Base-by-base conservation (phyloP, 23 tunicate genomes). In the Trididemnum clinides region DNA sequence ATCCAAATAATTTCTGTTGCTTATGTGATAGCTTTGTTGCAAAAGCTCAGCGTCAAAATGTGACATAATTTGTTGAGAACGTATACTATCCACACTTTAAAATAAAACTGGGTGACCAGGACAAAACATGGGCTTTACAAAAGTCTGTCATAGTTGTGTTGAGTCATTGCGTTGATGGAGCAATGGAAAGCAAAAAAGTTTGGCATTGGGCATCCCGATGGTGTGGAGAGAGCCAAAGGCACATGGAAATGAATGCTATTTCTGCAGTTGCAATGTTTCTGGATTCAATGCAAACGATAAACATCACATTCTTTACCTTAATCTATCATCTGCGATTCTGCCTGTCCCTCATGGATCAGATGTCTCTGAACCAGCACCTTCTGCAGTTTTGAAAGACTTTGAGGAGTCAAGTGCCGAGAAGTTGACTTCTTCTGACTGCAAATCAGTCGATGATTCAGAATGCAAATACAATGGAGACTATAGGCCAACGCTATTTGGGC, bases 41-140 rank as follows among this genome's bases (percentile, higher is more conserved):
- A 80, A 30, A 50, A 0, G 71, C 39, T 57, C 84, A 80, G 27
- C 71, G 72, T 29, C 71, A 57, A 33, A 80, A 58, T 33, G 28
- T 80, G 20, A 58, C 84, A 80, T 7, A 22, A 38, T 37, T 69
- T 39, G 82, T 76, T 23, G 31, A 20, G 28, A 44, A 44, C 28
- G 64, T 62, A 22, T 62, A 44, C 54, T 44, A 44, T 44, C 54
- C 21, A 62, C 21, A 21, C 69, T 62, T 62, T 69, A 7, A 37
- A 30, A 69, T 69, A 69, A 69, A 69, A 33, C 10, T 28, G 5
- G 76, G 76, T 30, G 71, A 39, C 30, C 72, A 80, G 39, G 84
- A 80, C 72, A 80, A 80, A 58, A 18, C 84, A 80, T 77, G 70
- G 82, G 69, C 82, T 34, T 70, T 34, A 33, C 69, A 77, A 38